Evolutionary conservation across 2,797 vertebrate species (phyloP), one percentile per base, ranked within the genome.

Genomic region (Etheostoma perlongum): DNA sequence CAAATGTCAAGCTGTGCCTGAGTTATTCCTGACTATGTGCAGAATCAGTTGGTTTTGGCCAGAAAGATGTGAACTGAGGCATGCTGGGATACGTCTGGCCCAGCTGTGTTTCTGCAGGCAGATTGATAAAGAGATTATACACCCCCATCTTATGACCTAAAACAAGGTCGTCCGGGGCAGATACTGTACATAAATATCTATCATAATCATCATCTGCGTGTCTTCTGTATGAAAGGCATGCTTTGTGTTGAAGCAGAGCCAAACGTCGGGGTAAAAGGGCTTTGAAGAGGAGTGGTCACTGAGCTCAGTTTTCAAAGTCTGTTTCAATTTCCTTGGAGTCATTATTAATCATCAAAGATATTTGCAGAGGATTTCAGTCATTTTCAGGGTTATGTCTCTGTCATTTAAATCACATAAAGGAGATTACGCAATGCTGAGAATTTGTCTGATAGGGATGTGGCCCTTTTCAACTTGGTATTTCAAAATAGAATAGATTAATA

Each of bases 1-100:
- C 89, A 91, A 92, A 93, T 90, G 89, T 93, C 92, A 93, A 91
- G 90, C 92, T 94, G 92, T 81, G 91, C 78, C 63, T 72, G 84
- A 89, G 89, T 90, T 92, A 91, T 87, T 91, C 87, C 83, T 57
- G 84, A 86, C 83, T 89, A 88, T 42, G 74, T 86, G 90, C 91
- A 86, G 77, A 91, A 91, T 88, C 84, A 77, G 90, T 91, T 91
- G 88, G 78, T 91, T 89, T 90, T 92, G 90, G 92, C 87, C 88
- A 69, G 78, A 83, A 81, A 78, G 76, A 84, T 78, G 82, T 86
- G 81, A 87, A 89, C 76, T 49, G 67, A 88, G 30, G 89, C 87
- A 86, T 88, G 89, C 83, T 92, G 87, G 85, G 85, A 89, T 72
- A 81, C n/a, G 46, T 64, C 69, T 62, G 70, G 76, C 72, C 84